Conservation (phyloP, 2,888 invertebrate species). For the Melanchra persicariae region DNA sequence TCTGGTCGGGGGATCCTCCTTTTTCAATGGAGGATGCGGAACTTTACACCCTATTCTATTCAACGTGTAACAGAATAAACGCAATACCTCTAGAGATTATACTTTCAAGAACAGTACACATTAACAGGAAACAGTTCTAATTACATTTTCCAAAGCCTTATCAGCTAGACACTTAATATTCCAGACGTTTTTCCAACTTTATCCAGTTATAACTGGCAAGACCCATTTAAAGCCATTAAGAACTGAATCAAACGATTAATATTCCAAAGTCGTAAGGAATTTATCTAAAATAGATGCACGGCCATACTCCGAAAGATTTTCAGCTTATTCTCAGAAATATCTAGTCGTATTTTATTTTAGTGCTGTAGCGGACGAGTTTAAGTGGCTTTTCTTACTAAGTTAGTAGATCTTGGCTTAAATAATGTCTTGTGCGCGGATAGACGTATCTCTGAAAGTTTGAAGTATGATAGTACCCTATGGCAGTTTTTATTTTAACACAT, state of each 20-base stretch:
- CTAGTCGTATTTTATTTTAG: slow-evolving; percentile 26
- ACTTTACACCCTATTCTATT: too few species aligned
- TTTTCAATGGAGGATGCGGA: too few species aligned
- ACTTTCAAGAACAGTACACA: background rate
- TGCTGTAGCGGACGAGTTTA: slow-evolving; percentile 4
- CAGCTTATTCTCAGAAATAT: slow-evolving; percentile 27
- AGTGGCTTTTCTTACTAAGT: slow-evolving; percentile 13
- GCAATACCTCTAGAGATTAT: too few species aligned
- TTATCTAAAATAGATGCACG: slow-evolving; percentile 59
- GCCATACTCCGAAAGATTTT: slow-evolving; percentile 28
- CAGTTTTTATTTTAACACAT: slow-evolving; percentile 9
- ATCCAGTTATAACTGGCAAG: slow-evolving; percentile 50
- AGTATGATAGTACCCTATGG: background rate
- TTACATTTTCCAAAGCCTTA: slow-evolving; percentile 33
- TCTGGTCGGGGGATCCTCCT: too few species aligned
- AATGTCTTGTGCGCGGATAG: slow-evolving; percentile 2
- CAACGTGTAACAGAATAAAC: too few species aligned
- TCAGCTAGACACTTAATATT: slow-evolving; percentile 54
- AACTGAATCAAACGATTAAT: slow-evolving; percentile 62
- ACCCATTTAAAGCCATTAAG: slow-evolving; percentile 63
- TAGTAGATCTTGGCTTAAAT: slow-evolving; percentile 12
- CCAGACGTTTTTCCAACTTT: slow-evolving; percentile 56
- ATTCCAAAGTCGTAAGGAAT: slow-evolving; percentile 57
- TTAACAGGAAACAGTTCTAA: slow-evolving; percentile 29
- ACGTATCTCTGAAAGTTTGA: slow-evolving; percentile 11